phyloP scores from a whole-genome alignment of 2,888 invertebrate species.

The Stenoptilia bipunctidactyla region DNA sequence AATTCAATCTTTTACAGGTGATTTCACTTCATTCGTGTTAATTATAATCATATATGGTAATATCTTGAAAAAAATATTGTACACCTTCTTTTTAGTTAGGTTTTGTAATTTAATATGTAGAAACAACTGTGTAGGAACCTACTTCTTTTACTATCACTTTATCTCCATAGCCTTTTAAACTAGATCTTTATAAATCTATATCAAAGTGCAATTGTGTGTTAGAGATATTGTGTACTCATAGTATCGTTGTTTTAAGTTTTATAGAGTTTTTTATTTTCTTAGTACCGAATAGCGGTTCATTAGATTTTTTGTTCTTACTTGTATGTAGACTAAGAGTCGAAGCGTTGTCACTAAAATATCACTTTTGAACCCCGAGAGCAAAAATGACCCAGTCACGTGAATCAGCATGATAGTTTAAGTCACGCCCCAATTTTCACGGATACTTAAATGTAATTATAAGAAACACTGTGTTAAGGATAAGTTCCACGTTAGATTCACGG shows the following conservation, averaged over 20 bases:
- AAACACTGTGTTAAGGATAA: constrained; percentile 59
- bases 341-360: constrained; percentile 1
- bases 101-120: constrained; percentile 1
- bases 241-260: constrained; percentile 41
- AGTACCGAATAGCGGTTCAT: constrained; percentile 51
- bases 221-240: constrained; percentile 36
- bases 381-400: neutral
- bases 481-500: constrained; percentile 71
- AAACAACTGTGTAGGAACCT: constrained; percentile 23
- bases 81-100: constrained; percentile 3
- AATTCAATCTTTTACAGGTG: neutral
- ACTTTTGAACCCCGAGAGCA: too few species aligned
- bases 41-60: constrained; percentile 37
- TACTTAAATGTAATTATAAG: constrained; percentile 32
- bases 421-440: constrained; percentile 48
- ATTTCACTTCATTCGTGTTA: constrained; percentile 23
- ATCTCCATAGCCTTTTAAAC: constrained; percentile 32
- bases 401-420: constrained; percentile 55
- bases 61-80: constrained; percentile 24
- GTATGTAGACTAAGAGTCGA: constrained; percentile 27
- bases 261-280: constrained; percentile 36
- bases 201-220: constrained; percentile 46
- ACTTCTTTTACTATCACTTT: constrained; percentile 42
- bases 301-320: constrained; percentile 43
- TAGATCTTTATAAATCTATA: constrained; percentile 35